phyloP scores from a whole-genome alignment of 2,888 invertebrate species.

The Nomada hirtipes region DNA sequence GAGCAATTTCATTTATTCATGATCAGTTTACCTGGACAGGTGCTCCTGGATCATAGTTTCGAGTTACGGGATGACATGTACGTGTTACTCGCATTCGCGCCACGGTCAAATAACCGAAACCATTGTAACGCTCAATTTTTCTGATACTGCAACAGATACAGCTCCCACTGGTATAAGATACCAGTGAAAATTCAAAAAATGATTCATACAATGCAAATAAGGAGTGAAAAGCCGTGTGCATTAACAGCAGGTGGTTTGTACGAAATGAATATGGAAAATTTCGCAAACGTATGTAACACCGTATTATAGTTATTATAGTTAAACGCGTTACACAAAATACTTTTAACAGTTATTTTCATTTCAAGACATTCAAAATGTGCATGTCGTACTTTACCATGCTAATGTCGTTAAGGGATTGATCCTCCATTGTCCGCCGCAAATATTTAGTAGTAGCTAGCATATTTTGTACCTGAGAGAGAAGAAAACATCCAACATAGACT shows the following conservation, averaged over 20 bases:
- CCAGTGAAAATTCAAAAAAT: conserved; percentile 38
- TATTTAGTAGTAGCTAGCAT: neutral
- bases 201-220: conserved; percentile 32
- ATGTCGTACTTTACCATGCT: conserved; percentile 59
- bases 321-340: neutral
- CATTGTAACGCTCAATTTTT: too few relatives aligned
- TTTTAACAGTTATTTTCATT: conserved; percentile 4
- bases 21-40: conserved; percentile 24
- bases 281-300: conserved; percentile 29
- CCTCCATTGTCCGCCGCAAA: neutral
- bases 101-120: too few relatives aligned
- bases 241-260: conserved; percentile 51
- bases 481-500: neutral
- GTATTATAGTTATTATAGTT: neutral
- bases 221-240: neutral
- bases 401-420: conserved; percentile 36
- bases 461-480: neutral
- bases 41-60: neutral
- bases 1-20: conserved; percentile 29
- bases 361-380: conserved; percentile 53
- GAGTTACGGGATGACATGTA: neutral
- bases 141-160: neutral
- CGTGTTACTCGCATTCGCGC: neutral
- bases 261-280: conserved; percentile 44
- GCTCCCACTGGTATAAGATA: conserved; percentile 33